Percentiles rank a stretch among this genome's conserved stretches.
Evolutionary conservation across 1,140 invertebrate species (phyloP).

Genomic region (Eueides isabella): DNA sequence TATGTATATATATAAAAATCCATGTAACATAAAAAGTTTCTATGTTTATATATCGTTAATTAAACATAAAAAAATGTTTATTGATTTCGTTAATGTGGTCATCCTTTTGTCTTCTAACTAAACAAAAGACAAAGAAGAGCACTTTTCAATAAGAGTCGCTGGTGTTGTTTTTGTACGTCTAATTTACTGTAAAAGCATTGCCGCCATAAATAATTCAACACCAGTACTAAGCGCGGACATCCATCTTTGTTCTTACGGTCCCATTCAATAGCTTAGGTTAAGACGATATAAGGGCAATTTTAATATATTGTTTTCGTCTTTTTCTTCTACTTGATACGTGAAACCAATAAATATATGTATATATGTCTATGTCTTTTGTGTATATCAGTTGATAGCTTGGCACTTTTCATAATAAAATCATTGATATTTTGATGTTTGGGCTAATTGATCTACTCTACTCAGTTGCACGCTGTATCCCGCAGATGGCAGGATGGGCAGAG

Average conservation of each 20-base stretch:
- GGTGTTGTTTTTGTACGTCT: constrained; percentile 62
- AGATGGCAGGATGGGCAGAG: no score
- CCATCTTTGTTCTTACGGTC: constrained; percentile 57
- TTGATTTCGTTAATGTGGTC: constrained; percentile 28
- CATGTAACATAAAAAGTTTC: neutral
- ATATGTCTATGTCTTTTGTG: neutral
- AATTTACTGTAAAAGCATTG: constrained; percentile 68
- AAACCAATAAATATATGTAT: neutral
- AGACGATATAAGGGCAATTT: constrained; percentile 9
- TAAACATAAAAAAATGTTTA: constrained; percentile 8
- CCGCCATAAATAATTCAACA: constrained; percentile 77
- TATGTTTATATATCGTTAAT: neutral
- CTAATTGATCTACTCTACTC: no score
- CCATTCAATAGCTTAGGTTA: constrained; percentile 35
- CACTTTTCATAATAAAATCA: no score
- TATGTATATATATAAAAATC: neutral
- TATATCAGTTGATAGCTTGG: neutral
- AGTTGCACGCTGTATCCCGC: no score
- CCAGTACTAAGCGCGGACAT: constrained; percentile 50
- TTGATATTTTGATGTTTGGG: no score
- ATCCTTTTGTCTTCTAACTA: constrained; percentile 18
- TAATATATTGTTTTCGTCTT: neutral
- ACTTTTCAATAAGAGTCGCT: constrained; percentile 53
- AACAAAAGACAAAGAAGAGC: constrained; percentile 44
- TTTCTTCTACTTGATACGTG: neutral